Conservation (phyloP, 2,113 vertebrate species). For the Microcebus jonahi region DNA sequence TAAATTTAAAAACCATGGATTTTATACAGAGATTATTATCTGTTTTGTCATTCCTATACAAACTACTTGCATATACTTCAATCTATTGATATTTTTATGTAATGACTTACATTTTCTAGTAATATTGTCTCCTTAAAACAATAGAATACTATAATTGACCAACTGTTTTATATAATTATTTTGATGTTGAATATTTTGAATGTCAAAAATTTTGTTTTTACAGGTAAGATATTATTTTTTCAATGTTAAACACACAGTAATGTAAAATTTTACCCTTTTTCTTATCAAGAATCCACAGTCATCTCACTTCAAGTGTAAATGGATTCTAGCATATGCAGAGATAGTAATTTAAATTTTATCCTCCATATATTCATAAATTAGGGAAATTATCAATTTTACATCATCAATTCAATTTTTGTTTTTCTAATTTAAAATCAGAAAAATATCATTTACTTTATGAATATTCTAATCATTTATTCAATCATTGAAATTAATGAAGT, state of each 20-base stretch:
- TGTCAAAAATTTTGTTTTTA: neutral
- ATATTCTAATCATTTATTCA: neutral
- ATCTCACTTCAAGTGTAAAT: neutral
- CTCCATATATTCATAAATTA: neutral
- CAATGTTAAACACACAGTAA: neutral
- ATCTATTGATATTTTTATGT: neutral
- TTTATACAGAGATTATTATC: neutral
- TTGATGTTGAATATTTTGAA: neutral
- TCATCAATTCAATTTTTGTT: neutral
- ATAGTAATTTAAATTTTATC: neutral
- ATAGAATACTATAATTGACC: neutral
- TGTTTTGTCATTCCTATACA: neutral
- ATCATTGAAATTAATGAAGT: neutral
- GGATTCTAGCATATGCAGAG: neutral
- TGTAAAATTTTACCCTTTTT: neutral
- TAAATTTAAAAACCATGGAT: neutral
- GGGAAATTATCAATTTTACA: neutral
- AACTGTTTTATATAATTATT: neutral
- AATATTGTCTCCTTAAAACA: neutral
- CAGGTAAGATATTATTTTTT: neutral
- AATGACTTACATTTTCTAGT: neutral
- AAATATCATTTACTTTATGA: neutral
- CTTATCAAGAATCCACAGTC: neutral
- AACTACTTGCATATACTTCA: neutral
- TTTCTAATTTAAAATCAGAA: constrained; percentile 31